Evolutionary conservation across 1,140 invertebrate genomes (phyloP).

Genomic region (Halesus radiatus): DNA sequence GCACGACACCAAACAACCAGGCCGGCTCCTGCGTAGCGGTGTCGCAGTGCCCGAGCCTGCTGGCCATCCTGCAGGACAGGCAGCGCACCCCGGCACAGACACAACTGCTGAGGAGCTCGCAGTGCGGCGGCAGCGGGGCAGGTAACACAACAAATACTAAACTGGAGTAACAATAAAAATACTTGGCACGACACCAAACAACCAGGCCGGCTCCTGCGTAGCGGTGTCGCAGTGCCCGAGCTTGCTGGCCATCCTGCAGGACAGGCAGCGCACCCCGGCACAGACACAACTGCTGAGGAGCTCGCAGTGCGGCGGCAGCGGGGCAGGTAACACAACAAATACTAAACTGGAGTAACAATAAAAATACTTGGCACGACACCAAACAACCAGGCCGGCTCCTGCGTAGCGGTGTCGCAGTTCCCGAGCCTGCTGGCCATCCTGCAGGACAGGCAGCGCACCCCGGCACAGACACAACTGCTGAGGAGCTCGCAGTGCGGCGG

Average conservation of each 20-base stretch:
- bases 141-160: too few species aligned
- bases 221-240: constrained; percentile 37
- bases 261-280: constrained; percentile 9
- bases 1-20: constrained; percentile 32
- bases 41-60: constrained; percentile 37
- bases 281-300: constrained; percentile 44
- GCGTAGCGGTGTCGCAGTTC: constrained; percentile 43
- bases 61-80: constrained; percentile 31
- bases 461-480: constrained; percentile 38
- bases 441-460: constrained; percentile 28
- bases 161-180: too few species aligned
- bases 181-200: constrained; percentile 41
- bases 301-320: constrained; percentile 43
- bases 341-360: too few species aligned
- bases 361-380: constrained; percentile 49
- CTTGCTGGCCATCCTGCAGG: constrained; percentile 33
- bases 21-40: constrained; percentile 44
- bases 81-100: constrained; percentile 31
- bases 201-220: constrained; percentile 38
- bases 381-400: constrained; percentile 19
- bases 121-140: constrained; percentile 31
- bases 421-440: constrained; percentile 26
- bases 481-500: constrained; percentile 47
- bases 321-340: neutral
- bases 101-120: constrained; percentile 41